Base-by-base conservation (phyloP, 1,140 invertebrate species). In the Nylanderia fulva region DNA sequence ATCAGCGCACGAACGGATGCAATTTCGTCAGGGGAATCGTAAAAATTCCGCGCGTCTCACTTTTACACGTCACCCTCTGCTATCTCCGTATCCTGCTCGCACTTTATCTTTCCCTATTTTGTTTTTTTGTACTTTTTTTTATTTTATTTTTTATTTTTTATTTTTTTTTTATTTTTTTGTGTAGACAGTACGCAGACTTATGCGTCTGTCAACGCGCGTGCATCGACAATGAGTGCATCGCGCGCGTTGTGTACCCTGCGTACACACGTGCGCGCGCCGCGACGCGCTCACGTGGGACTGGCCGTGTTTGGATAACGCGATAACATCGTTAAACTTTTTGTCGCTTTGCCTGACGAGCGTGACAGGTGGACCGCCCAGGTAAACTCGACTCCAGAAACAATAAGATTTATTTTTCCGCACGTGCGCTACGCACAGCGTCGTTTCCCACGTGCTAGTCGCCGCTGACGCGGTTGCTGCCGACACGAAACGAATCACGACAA, bases 291-390 rank as follows among this genome's bases (percentile, higher is more conserved):
- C 86, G 88, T 79, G 79, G 79, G 45, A 42, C 72, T 63, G 45
- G 54, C 61, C 58, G 64, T 88, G 88, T 90, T 90, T 90, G 89
- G 86, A 90, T 85, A 90, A 90, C 79, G 76, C 84, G 88, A 89
- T 90, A 90, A 90, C 89, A 82, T 86, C 76, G 89, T 90, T 90
- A 90, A 90, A 90, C 89, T 90, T 90, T 90, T 90, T 86, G 88
- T 71, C 82, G 75, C 66, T 64, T 69, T 74, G 86, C 54, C 84
- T 90, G 89, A 90, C 85, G 86, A 90, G 84, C 86, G 84, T 90
- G 84, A 88, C 88, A 82, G 84, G 61, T 85, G 89, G 86, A 77
- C 88, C 89, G 82, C 48, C 66, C 88, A 69, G 24, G 84, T 90
- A 90, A 90, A 90, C 75, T 90, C 88, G 89, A 90, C 90, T 90